Conservation (phyloP, 2,797 vertebrate genomes). For the Falco rusticolus region DNA sequence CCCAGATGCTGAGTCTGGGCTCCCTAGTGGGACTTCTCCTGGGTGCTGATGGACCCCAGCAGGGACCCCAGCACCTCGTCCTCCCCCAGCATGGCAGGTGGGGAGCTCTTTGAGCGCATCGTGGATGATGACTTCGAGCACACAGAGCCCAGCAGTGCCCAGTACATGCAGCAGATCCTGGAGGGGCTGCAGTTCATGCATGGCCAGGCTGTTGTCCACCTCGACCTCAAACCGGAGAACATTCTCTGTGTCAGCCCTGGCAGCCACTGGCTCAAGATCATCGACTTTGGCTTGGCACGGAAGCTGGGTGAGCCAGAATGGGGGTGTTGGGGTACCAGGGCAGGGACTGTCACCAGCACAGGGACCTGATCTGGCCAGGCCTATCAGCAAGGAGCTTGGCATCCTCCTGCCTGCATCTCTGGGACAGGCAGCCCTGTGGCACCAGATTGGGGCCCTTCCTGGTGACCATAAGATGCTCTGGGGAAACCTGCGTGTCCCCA, state of each 20-base stretch:
- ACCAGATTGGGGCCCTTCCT: background rate
- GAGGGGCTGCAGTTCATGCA: conserved; percentile 87
- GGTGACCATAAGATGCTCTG: background rate
- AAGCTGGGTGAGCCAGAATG: conserved; percentile 78
- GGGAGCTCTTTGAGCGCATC: conserved; percentile 89
- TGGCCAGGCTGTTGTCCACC: conserved; percentile 81
- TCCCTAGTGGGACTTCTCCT: background rate
- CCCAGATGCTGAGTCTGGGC: fast-evolving
- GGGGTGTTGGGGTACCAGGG: background rate
- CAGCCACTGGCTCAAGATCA: conserved; percentile 85
- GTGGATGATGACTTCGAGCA: conserved; percentile 88
- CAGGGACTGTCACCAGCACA: background rate
- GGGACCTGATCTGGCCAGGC: background rate
- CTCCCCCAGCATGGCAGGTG: conserved; percentile 75
- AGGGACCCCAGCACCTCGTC: too few species aligned
- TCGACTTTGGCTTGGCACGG: conserved; percentile 87
- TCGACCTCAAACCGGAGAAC: conserved; percentile 92
- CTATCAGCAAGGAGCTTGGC: background rate
- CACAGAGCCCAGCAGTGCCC: conserved; percentile 84
- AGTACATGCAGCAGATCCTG: conserved; percentile 87
- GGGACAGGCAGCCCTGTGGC: background rate
- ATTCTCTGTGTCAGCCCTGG: conserved; percentile 84
- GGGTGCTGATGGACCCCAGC: background rate
- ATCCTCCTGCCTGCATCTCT: background rate
- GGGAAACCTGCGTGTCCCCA: background rate